Base-by-base conservation (phyloP, 1,140 invertebrate species). In the Drosophila repletoides region DNA sequence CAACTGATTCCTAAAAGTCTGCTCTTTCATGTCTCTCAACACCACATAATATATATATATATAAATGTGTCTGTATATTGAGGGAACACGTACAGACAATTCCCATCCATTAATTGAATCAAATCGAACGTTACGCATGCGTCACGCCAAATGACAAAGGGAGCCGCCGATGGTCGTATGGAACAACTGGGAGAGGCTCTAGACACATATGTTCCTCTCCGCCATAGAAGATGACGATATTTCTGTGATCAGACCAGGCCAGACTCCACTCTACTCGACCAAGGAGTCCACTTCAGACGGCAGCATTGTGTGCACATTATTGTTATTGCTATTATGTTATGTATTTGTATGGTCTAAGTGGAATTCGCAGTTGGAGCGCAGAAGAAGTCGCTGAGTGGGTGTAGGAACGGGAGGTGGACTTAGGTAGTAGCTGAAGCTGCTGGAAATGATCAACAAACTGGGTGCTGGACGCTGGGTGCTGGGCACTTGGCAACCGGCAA, bases 111-210 rank as follows among this genome's bases (percentile, higher is more conserved):
- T 86, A 86, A 84, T 84, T 84, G 79, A 84, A 86, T 80, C 80
- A 86, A 86, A 86, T 86, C 80, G 81, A 86, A 84, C 79, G 79
- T 79, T 86, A 86, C 80, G 80, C 80, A 86, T 86, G 80, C 80
- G 79, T 86, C 79, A 79, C 72, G 80, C 56, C 65, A 69, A 86
- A 84, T 79, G 79, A 84, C 80, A 84, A 84, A 84, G 80, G 80
- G 53, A 83, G 74, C 79, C 45, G 48, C 17, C 48, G 15, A 24
- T 34, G 48, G 6, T 36, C 48, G 29, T 34, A 15, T 22, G 29
- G 7, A 10, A 24, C 29, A 36, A 24, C 21, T 51, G 48, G 19
- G 33, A 51, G 19, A 24, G 33, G n/a, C 48, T 12, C n/a, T n/a
- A 19, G 17, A 51, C 48, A 51, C 12, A 51, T 33, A 21, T 48